Evolutionary conservation across 2,888 invertebrate genomes (phyloP), one percentile per base, ranked within the genome.

Genomic region (Melangyna quadrimaculata): DNA sequence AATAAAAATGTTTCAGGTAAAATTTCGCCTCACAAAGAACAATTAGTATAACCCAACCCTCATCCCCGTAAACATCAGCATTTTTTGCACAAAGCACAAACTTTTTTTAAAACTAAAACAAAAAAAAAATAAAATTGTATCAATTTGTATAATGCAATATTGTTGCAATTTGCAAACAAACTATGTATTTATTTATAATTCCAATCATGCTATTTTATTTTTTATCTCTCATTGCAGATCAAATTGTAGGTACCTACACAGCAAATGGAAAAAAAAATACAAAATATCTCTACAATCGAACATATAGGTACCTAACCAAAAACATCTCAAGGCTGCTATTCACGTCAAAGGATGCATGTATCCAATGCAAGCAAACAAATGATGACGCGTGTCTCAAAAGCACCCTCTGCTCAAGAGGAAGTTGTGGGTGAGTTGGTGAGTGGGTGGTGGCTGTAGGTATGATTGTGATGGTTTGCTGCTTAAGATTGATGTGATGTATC

Each of bases 181-280:
- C 14, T n/a, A 17, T 27, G 6, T 27, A 63, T 19, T 14, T 67
- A 35, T 65, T 45, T 51, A 35, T 51, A 59, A 59, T 22, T 4
- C 14, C 14, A 59, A 59, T 51, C 32, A 14, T 22, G 32, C 35
- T 67, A 32, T 67, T 67, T 51, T 67, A 51, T 67, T n/a, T n/a
- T n/a, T n/a, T n/a, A n/a, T n/a, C n/a, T n/a, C n/a, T 67, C 22
- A 45, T 81, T 81, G 35, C 81, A 86, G 77, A 48, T 80, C 14
- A 73, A 83, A 67, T 17, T 35, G 10, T 37, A 63, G n/a, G n/a
- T 22, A 48, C 10, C 9, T 10, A 22, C 22, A 24, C 14, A 48
- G 4, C 19, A 61, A 1, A 24, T 1, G 1, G 3, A 24, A 9
- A 1, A 10, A n/a, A 5, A 12, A 19, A 22, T 3, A 71, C 14